Percentiles rank a stretch among this genome's conserved stretches.
Evolutionary conservation across 1,140 invertebrate species (phyloP).

Genomic region (Cydia splendana): DNA sequence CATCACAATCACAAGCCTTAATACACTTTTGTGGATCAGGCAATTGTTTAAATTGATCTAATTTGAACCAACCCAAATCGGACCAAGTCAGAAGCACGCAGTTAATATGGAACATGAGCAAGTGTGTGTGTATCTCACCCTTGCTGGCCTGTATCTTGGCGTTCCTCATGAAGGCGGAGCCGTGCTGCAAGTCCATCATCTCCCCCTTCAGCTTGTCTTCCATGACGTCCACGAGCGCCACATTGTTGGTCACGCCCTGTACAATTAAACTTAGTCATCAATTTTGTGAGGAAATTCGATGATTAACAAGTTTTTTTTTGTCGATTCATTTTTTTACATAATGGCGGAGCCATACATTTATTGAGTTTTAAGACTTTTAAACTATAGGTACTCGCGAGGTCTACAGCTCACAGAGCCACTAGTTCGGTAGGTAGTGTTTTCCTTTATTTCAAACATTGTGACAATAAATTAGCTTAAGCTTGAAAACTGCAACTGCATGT

Average conservation of each 20-base stretch:
- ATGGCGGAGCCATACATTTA: too few relatives aligned
- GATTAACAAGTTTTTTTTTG: too few relatives aligned
- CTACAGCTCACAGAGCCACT: too few relatives aligned
- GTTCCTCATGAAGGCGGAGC: slow-evolving; percentile 90
- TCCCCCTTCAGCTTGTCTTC: slow-evolving; percentile 92
- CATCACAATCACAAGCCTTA: neutral
- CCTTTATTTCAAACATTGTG: too few relatives aligned
- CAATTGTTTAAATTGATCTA: neutral
- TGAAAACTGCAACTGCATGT: too few relatives aligned
- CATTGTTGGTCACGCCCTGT: slow-evolving; percentile 89
- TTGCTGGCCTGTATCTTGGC: slow-evolving; percentile 86
- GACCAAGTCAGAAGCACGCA: neutral
- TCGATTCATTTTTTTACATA: too few relatives aligned
- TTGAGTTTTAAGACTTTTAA: too few relatives aligned
- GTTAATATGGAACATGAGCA: slow-evolving; percentile 23
- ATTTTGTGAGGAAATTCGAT: too few relatives aligned
- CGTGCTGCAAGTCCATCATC: slow-evolving; percentile 94
- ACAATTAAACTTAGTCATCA: too few relatives aligned
- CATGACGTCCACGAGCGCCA: slow-evolving; percentile 90
- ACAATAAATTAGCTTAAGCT: too few relatives aligned
- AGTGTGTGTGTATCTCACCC: slow-evolving; percentile 45
- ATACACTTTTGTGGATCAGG: neutral
- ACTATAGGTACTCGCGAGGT: too few relatives aligned
- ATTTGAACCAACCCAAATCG: neutral
- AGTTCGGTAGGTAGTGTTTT: too few relatives aligned